Conservation (phyloP, 1,140 invertebrate genomes). For the Drosophila ohnishii region DNA sequence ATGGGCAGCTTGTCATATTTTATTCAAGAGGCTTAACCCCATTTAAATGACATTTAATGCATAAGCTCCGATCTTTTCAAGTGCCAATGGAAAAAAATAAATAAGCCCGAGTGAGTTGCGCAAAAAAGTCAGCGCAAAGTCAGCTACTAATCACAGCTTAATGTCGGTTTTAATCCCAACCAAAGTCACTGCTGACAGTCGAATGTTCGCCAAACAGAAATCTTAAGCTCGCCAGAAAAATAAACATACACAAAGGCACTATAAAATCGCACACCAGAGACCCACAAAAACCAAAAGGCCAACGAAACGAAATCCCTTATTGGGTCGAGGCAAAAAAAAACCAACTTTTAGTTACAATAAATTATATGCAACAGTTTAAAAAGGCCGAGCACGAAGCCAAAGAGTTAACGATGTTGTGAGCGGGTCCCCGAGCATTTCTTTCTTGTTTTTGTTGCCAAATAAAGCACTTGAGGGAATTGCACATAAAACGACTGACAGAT, state of each 20-base stretch:
- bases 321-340: slow-evolving; percentile 1
- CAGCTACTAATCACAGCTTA: slow-evolving; percentile 76
- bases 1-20: slow-evolving; percentile 3
- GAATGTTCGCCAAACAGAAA: slow-evolving; percentile 59
- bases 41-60: slow-evolving; percentile 8
- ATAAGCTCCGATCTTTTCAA: slow-evolving; percentile 20
- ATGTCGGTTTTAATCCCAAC: slow-evolving; percentile 66
- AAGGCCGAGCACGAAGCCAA: slow-evolving; percentile 20
- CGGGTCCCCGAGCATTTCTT: slow-evolving; percentile 20
- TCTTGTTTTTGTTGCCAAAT: slow-evolving; percentile 56
- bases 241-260: slow-evolving; percentile 37
- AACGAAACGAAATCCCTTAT: slow-evolving; percentile 37
- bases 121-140: slow-evolving; percentile 48
- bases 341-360: slow-evolving; percentile 78
- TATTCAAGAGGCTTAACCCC: slow-evolving; percentile 32
- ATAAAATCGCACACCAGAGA: slow-evolving; percentile 75
- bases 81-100: slow-evolving; percentile 10
- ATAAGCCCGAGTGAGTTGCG: not conserved
- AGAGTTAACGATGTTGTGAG: slow-evolving; percentile 72
- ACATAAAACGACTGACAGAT: slow-evolving; percentile 71
- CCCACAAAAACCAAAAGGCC: slow-evolving; percentile 52
- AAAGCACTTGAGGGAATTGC: slow-evolving; percentile 81
- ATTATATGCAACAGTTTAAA: slow-evolving; percentile 79
- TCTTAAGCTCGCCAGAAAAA: slow-evolving; percentile 48
- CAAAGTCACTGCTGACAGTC: slow-evolving; percentile 66